A percentile compares a stretch with the other conserved stretches of the same genome.
phyloP scores from a whole-genome alignment of 2,888 invertebrate species.

The Patella ulyssiponensis region DNA sequence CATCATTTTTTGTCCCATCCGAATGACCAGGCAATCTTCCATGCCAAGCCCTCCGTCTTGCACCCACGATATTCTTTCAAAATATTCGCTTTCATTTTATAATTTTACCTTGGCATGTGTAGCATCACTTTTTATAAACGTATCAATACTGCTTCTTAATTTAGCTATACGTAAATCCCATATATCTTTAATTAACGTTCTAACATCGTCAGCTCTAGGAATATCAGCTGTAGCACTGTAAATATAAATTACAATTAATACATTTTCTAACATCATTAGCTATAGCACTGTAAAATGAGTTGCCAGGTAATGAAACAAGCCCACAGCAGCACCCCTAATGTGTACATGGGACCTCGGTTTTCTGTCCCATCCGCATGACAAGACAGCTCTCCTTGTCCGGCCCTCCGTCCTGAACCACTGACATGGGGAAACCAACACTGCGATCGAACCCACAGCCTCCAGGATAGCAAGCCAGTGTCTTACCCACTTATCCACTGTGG shows the following conservation, averaged over 20 bases:
- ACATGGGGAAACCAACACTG: too few species aligned
- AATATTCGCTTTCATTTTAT: neutral
- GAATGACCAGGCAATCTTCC: neutral
- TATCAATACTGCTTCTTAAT: slow-evolving; percentile 88
- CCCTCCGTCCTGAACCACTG: too few species aligned
- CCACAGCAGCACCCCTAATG: too few species aligned
- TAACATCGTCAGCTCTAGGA: slow-evolving; percentile 85
- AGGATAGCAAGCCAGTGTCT: too few species aligned
- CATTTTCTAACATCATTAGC: slow-evolving; percentile 90
- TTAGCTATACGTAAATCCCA: slow-evolving; percentile 97
- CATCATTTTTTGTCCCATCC: too few species aligned
- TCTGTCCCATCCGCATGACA: too few species aligned
- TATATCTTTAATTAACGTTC: slow-evolving; percentile 94
- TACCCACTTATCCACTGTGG: too few species aligned
- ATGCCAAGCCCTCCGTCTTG: too few species aligned
- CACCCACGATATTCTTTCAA: neutral
- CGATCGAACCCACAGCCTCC: too few species aligned
- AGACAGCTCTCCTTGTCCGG: too few species aligned
- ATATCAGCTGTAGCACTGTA: slow-evolving; percentile 79
- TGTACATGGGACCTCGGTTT: too few species aligned
- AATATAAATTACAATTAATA: slow-evolving; percentile 77
- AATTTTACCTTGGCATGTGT: slow-evolving; percentile 79
- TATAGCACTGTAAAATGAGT: slow-evolving; percentile 59
- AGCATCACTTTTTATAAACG: slow-evolving; percentile 86
- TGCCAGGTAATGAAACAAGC: neutral